Evolutionary conservation across 2,888 invertebrate genomes (phyloP).

Genomic region (Blera fallax): DNA sequence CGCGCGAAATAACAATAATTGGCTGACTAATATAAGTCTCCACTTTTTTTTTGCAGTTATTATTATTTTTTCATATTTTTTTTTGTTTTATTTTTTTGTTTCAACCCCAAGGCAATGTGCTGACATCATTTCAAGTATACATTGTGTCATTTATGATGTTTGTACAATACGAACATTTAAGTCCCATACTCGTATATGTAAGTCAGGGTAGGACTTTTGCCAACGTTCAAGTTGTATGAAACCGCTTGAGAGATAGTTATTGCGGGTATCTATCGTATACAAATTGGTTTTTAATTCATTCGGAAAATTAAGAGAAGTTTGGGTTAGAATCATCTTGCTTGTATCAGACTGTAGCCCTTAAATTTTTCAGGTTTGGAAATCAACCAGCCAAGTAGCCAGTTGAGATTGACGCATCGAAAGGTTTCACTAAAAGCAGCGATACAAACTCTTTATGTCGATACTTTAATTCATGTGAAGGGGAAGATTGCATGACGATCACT

Average conservation of each 20-base stretch:
- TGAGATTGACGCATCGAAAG: too few relatives aligned
- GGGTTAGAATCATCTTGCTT: too few relatives aligned
- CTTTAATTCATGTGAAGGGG: too few relatives aligned
- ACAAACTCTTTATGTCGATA: too few relatives aligned
- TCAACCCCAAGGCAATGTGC: slow-evolving; percentile 65
- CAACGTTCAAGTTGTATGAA: neutral
- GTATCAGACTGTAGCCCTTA: too few relatives aligned
- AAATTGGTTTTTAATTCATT: too few relatives aligned
- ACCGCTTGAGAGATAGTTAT: neutral
- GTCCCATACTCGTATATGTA: neutral
- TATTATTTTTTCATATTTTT: slow-evolving; percentile 39
- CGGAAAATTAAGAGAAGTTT: too few relatives aligned
- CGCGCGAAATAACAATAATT: slow-evolving; percentile 70
- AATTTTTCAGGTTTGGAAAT: too few relatives aligned
- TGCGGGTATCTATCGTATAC: too few relatives aligned
- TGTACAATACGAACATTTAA: slow-evolving; percentile 40
- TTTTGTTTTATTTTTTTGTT: slow-evolving; percentile 33
- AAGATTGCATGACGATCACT: too few relatives aligned
- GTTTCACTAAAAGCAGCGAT: too few relatives aligned
- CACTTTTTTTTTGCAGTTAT: slow-evolving; percentile 46
- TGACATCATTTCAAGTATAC: slow-evolving; percentile 65
- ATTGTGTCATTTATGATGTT: slow-evolving; percentile 65
- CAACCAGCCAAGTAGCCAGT: too few relatives aligned
- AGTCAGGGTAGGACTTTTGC: neutral
- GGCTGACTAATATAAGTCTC: slow-evolving; percentile 70